Evolutionary conservation across 2,797 vertebrate species (phyloP).

Genomic region (Rhincodon typus): DNA sequence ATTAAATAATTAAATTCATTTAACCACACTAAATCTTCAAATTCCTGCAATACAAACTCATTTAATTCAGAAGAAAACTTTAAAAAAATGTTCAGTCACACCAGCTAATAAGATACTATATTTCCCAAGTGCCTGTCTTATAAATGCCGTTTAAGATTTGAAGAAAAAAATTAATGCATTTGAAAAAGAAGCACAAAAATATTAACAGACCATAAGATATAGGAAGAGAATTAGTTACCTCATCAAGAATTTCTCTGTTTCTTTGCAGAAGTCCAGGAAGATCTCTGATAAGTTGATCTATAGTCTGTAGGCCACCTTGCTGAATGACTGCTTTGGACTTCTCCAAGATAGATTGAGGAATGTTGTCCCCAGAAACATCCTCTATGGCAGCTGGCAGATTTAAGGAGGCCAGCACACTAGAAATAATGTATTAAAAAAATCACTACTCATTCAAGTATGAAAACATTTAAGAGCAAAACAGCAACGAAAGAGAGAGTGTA

Average conservation of each 20-base stretch:
- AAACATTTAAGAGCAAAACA: too few species aligned
- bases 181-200: background rate
- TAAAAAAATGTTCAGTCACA: background rate
- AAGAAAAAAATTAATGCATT: background rate
- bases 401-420: constrained; percentile 86
- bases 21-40: too few species aligned
- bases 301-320: constrained; percentile 85
- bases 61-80: background rate
- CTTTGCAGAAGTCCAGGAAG: constrained; percentile 88
- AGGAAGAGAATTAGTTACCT: constrained; percentile 57
- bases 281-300: constrained; percentile 88
- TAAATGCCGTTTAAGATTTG: background rate
- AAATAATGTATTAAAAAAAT: background rate
- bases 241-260: constrained; percentile 92
- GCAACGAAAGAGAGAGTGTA: too few species aligned
- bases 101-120: background rate
- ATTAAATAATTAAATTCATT: too few species aligned
- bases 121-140: background rate
- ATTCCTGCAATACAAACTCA: background rate
- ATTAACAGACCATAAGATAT: background rate
- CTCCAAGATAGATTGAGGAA: constrained; percentile 89
- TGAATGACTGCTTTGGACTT: constrained; percentile 80
- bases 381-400: constrained; percentile 95
- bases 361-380: constrained; percentile 87
- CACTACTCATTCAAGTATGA: too few species aligned